These are phyloP conservation scores for Gonioctena quinquepunctata DNA, from an alignment of 1,140 invertebrate species.

Conservation along the genomic window DNA sequence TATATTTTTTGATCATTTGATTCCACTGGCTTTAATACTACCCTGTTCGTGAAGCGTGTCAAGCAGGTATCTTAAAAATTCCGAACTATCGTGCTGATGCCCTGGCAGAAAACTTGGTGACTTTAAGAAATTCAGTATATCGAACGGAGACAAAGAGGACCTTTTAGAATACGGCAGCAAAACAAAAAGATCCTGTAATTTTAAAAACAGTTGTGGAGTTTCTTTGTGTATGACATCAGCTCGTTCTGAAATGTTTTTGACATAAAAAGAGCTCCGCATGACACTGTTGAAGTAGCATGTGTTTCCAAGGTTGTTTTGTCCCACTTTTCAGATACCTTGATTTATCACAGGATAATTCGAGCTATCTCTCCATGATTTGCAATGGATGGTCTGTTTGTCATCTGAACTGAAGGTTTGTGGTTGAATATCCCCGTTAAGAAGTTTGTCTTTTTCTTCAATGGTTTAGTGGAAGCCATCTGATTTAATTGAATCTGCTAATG, in stretches of 20 bases:
- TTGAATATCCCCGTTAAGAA: constrained; percentile 40
- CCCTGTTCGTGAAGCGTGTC: constrained; percentile 76
- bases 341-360: constrained; percentile 2
- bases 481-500: no score
- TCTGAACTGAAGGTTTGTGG: constrained; percentile 26
- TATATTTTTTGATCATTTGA: not conserved
- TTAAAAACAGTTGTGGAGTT: constrained; percentile 63
- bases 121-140: constrained; percentile 68
- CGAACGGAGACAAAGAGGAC: constrained; percentile 68
- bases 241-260: constrained; percentile 72
- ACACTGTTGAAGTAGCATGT: constrained; percentile 89
- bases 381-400: constrained; percentile 35
- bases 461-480: no score
- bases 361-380: constrained; percentile 39
- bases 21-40: constrained; percentile 10
- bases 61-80: constrained; percentile 79
- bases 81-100: constrained; percentile 85
- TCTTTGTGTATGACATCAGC: constrained; percentile 62
- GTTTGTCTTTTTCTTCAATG: no score
- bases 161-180: constrained; percentile 71
- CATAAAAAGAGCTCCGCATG: constrained; percentile 79
- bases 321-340: constrained; percentile 63
- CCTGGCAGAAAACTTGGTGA: constrained; percentile 76
- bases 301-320: constrained; percentile 82
- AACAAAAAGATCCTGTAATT: constrained; percentile 76